Conservation (phyloP, 2,888 invertebrate species). For the Sphaerophoria taeniata region DNA sequence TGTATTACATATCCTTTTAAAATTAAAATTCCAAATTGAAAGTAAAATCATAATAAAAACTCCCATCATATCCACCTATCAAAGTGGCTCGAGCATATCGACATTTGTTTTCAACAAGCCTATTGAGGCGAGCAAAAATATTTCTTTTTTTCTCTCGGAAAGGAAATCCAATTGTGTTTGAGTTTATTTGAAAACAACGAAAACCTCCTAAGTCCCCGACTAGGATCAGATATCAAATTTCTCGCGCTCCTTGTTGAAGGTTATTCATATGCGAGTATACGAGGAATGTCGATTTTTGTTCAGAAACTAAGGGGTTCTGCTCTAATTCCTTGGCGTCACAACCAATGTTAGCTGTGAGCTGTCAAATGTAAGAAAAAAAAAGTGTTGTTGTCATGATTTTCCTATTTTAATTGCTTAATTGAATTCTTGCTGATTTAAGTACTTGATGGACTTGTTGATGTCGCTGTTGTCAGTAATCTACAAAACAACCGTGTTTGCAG, state of each 20-base stretch:
- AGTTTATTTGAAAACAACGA: conserved; percentile 28
- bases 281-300: conserved; percentile 26
- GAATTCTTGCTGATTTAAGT: conserved; percentile 60
- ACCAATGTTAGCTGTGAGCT: conserved; percentile 43
- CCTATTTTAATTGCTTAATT: conserved; percentile 71
- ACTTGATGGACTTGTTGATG: conserved; percentile 34
- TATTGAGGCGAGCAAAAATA: conserved; percentile 34
- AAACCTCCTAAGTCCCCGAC: conserved; percentile 43
- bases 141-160: conserved; percentile 4
- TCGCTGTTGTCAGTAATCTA: conserved; percentile 24
- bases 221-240: conserved; percentile 67
- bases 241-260: conserved; percentile 41
- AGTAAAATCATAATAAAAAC: conserved; percentile 65
- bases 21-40: conserved; percentile 30
- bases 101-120: conserved; percentile 58
- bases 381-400: conserved; percentile 38
- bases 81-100: conserved; percentile 30
- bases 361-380: conserved; percentile 8
- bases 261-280: background rate
- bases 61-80: conserved; percentile 40
- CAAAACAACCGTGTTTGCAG: conserved; percentile 27
- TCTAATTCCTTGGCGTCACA: conserved; percentile 32
- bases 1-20: conserved; percentile 43
- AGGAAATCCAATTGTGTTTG: conserved; percentile 63
- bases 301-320: conserved; percentile 13